Evolutionary conservation across 2,888 invertebrate species (phyloP).

Genomic region (Parnassius glacialis): DNA sequence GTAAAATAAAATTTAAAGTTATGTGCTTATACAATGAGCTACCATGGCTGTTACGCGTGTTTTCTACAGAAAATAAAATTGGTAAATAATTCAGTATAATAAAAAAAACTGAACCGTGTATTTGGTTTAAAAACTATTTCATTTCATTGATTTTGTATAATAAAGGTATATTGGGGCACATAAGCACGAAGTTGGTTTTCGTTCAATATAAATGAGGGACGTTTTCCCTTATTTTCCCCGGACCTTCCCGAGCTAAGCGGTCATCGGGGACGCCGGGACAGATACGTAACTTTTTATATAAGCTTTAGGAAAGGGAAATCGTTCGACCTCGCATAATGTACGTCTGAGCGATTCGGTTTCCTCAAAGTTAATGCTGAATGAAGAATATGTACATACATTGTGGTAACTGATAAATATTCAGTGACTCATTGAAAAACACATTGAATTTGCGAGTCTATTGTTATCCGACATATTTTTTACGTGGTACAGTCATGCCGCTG

Average conservation of each 20-base stretch:
- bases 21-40: no score
- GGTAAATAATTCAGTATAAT: no score
- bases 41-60: no score
- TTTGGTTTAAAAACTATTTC: conserved; percentile 12
- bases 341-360: conserved; percentile 48
- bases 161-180: conserved; percentile 30
- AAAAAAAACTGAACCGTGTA: no score
- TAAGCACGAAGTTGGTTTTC: conserved; percentile 45
- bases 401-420: not conserved
- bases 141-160: conserved; percentile 31
- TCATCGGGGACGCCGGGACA: conserved; percentile 54
- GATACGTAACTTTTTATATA: conserved; percentile 57
- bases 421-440: no score
- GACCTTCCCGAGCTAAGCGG: conserved; percentile 64
- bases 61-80: no score
- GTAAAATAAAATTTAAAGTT: no score
- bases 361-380: not conserved
- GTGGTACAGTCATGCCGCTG: no score
- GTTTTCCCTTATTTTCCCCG: conserved; percentile 62
- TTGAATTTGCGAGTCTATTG: no score
- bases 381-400: not conserved
- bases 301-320: conserved; percentile 49
- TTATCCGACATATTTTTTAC: no score
- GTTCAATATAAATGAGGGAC: conserved; percentile 72
- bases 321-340: conserved; percentile 51